Evolutionary conservation across 1,140 invertebrate species (phyloP), one percentile per base, ranked within the genome.

Genomic region (Bombyx mandarina): DNA sequence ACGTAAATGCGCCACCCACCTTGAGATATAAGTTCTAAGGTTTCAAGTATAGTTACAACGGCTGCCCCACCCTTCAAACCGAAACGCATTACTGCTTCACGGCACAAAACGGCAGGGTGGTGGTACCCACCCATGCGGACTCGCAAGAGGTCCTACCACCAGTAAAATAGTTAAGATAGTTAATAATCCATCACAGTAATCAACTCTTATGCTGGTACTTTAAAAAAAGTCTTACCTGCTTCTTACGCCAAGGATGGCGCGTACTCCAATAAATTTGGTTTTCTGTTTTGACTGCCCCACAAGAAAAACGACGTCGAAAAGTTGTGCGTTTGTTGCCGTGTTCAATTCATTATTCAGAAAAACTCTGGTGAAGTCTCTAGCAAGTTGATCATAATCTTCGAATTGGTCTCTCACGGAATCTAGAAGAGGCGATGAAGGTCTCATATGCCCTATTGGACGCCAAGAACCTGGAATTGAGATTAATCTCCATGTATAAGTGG

Each of bases 381-480:
- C 95, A 52, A 98, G 86, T 79, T 96, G 95, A 80, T 98, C 96
- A 80, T 97, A 97, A 77, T 97, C 96, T 88, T 98, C 96, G 77
- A 97, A 97, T 71, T 95, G 93, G 85, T 97, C 95, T 65, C 96
- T 89, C 8, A 98, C 96, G 2, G 95, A 97, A 79, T 98, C 97
- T 61, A 98, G 89, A 35, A 98, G 88, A 1, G 97, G 97, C 43
- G 95, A 97, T 0, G 96, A 97, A 1, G 96, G 96, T 75, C 96
- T 88, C 96, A 97, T 96, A 82, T 98, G 96, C 50, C 96, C 96
- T 61, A 98, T 98, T 2, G 96, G 96, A 68, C 96, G 90, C 96
- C 96, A 98, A 3, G 96, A 97, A 58, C 95, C 95, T 88, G 66
- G 0, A 69, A 74, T 35, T 5, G 26, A 35, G 26, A 35, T 35